These are phyloP conservation scores for Anadara kagoshimensis DNA, from an alignment of 1,140 invertebrate species.

Conservation along the genomic window DNA sequence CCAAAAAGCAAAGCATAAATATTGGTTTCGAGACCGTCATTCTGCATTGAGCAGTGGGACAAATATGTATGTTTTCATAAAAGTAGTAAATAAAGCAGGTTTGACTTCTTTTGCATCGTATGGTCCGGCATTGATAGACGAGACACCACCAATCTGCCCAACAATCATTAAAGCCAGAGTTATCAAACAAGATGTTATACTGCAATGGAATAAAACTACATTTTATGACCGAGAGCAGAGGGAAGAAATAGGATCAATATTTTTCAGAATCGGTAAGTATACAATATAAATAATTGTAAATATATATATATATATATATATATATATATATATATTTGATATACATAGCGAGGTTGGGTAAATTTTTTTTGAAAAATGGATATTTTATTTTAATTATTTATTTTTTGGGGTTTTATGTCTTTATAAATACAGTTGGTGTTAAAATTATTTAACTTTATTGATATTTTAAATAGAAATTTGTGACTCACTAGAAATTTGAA, in stretches of 20 bases:
- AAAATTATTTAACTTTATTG: too few relatives aligned
- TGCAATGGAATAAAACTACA: slow-evolving; percentile 22
- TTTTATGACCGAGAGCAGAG: slow-evolving; percentile 41
- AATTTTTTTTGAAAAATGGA: too few relatives aligned
- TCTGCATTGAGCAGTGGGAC: slow-evolving; percentile 30
- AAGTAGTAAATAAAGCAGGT: slow-evolving; percentile 40
- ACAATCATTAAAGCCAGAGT: slow-evolving; percentile 9
- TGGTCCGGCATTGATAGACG: slow-evolving; percentile 46
- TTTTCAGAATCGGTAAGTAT: slow-evolving; percentile 38
- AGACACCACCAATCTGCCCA: slow-evolving; percentile 35
- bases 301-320: too few relatives aligned
- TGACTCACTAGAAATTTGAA: too few relatives aligned
- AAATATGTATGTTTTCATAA: slow-evolving; percentile 43
- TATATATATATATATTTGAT: too few relatives aligned
- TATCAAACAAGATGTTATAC: slow-evolving; percentile 2
- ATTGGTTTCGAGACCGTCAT: slow-evolving; percentile 28
- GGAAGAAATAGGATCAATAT: slow-evolving; percentile 16
- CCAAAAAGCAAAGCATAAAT: slow-evolving; percentile 18
- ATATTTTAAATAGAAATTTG: too few relatives aligned
- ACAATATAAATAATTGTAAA: too few relatives aligned
- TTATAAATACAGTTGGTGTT: too few relatives aligned
- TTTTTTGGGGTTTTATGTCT: too few relatives aligned
- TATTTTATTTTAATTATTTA: too few relatives aligned
- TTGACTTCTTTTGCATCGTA: slow-evolving; percentile 12
- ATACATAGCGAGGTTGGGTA: too few relatives aligned